These are phyloP conservation scores for Ferdinandea cuprea DNA, from an alignment of 2,888 invertebrate genomes.

Conservation along the genomic window DNA sequence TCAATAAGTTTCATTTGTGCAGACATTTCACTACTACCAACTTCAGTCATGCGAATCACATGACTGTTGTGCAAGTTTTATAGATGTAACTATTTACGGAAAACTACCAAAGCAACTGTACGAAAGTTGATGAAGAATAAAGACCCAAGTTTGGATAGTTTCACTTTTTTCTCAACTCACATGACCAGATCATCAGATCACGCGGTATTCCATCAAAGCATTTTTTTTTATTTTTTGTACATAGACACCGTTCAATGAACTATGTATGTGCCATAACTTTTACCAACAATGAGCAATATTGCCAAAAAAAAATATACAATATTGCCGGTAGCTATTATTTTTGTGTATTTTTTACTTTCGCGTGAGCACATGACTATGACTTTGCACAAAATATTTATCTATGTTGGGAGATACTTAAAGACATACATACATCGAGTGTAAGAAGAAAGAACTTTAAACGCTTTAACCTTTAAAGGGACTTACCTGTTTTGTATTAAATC, in stretches of 20 bases:
- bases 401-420: no score
- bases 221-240: no score
- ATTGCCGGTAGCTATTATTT: slow-evolving; percentile 21
- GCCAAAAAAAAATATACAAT: slow-evolving; percentile 6
- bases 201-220: not conserved
- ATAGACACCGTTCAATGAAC: slow-evolving; percentile 1
- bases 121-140: slow-evolving; percentile 1
- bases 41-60: not conserved
- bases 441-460: no score
- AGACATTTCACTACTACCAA: no score
- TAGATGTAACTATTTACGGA: not conserved
- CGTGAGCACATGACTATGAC: no score
- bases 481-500: slow-evolving; percentile 86
- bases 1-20: no score
- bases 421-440: no score
- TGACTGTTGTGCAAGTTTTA: not conserved
- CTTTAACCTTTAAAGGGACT: slow-evolving; percentile 74
- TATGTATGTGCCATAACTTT: not conserved
- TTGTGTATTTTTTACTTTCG: no score
- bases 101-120: not conserved
- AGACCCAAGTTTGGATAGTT: not conserved
- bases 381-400: no score
- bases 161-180: slow-evolving; percentile 13
- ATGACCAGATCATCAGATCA: not conserved
- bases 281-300: slow-evolving; percentile 6